Percentiles rank a stretch among this genome's conserved stretches.
These are phyloP conservation scores for Taxidea taxus DNA, from an alignment of 2,113 vertebrate genomes.

Conservation along the genomic window DNA sequence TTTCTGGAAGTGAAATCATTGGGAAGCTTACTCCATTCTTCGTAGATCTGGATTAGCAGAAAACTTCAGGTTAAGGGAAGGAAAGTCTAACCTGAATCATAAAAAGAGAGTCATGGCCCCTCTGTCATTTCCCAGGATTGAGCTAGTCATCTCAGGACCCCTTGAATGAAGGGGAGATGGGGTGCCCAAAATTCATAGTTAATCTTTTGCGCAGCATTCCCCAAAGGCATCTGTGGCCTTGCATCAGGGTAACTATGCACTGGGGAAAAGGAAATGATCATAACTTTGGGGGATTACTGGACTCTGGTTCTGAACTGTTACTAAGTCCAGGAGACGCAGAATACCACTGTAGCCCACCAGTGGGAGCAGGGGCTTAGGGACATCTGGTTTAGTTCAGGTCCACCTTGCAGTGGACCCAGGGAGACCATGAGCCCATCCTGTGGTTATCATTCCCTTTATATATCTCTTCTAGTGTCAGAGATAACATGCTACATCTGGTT, in stretches of 20 bases:
- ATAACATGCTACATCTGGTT: too few species aligned
- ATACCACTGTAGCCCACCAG: neutral
- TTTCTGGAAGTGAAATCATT: neutral
- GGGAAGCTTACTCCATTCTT: neutral
- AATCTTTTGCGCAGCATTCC: neutral
- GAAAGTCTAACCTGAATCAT: neutral
- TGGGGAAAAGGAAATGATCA: neutral
- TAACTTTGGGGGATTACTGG: neutral
- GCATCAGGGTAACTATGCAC: neutral
- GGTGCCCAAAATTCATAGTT: neutral
- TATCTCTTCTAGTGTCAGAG: rapidly evolving
- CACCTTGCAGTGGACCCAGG: neutral
- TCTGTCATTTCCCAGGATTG: neutral
- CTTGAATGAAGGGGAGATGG: neutral
- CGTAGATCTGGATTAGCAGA: neutral
- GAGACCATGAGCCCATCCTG: neutral
- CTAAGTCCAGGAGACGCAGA: neutral
- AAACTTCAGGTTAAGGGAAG: neutral
- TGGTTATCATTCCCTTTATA: neutral
- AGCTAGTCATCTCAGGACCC: neutral
- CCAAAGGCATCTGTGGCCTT: neutral
- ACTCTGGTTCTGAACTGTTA: neutral
- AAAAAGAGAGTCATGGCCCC: neutral
- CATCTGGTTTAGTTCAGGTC: neutral
- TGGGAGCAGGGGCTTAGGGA: neutral